A percentile compares a stretch with the other conserved stretches of the same genome.
These are phyloP conservation scores for Hydrophis major DNA, from an alignment of 2,797 vertebrate genomes.

Conservation along the genomic window DNA sequence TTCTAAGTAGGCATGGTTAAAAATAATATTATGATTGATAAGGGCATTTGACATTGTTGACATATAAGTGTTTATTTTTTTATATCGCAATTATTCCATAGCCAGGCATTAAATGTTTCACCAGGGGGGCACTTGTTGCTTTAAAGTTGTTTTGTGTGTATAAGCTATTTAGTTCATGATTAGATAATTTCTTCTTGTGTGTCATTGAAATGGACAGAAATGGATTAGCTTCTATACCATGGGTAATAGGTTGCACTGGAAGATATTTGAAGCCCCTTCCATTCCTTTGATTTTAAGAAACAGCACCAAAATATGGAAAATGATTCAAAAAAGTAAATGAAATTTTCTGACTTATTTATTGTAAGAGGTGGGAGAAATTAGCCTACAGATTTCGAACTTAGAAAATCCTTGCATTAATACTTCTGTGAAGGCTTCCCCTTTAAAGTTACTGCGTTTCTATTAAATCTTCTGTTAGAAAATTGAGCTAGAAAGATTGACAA, in stretches of 20 bases:
- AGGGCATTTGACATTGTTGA: not conserved
- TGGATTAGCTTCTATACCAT: too few relatives aligned
- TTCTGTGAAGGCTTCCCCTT: not conserved
- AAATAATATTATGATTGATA: not conserved
- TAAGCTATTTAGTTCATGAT: slow-evolving; percentile 15
- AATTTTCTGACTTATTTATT: slow-evolving; percentile 5
- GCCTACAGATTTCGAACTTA: not conserved
- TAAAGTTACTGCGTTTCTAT: rapidly evolving
- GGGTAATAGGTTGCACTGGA: too few relatives aligned
- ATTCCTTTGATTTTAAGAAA: too few relatives aligned
- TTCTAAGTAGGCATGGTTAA: not conserved
- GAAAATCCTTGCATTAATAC: not conserved
- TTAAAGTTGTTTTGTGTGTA: not conserved
- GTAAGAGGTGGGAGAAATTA: not conserved
- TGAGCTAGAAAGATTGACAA: not conserved
- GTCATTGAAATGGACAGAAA: not conserved
- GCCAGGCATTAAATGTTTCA: not conserved
- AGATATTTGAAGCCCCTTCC: too few relatives aligned
- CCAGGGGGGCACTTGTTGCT: not conserved
- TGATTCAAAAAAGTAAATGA: slow-evolving; percentile 28
- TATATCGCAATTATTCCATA: not conserved
- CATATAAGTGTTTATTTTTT: not conserved
- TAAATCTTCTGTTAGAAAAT: not conserved
- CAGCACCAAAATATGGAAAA: not conserved
- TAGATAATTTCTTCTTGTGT: slow-evolving; percentile 29